Conservation (phyloP, 2,113 vertebrate genomes). For the Toxotes jaculatrix region DNA sequence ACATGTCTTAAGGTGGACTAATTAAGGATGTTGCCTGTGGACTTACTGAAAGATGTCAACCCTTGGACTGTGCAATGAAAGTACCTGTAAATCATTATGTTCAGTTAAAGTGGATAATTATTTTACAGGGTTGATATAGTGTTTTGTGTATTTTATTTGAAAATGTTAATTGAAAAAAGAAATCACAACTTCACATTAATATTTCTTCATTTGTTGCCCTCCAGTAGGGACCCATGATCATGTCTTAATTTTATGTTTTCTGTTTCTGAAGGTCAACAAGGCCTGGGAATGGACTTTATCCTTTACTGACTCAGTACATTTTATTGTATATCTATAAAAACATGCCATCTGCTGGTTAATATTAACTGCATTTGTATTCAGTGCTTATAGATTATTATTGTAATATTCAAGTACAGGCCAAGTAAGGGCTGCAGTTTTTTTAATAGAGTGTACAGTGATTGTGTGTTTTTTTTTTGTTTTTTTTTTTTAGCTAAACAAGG, state of each 20-base stretch:
- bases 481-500: conserved; percentile 30
- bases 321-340: conserved; percentile 41
- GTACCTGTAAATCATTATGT: conserved; percentile 26
- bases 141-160: conserved; percentile 16
- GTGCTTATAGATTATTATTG: conserved; percentile 38
- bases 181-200: neutral
- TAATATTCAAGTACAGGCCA: conserved; percentile 18
- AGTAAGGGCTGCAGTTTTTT: conserved; percentile 36
- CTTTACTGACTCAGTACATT: conserved; percentile 12
- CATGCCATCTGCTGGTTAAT: conserved; percentile 28
- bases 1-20: conserved; percentile 32
- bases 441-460: conserved; percentile 12
- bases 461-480: conserved; percentile 30
- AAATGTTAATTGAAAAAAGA: conserved; percentile 10
- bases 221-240: neutral
- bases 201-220: conserved; percentile 7
- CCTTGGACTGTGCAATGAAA: conserved; percentile 34
- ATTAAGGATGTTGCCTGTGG: neutral
- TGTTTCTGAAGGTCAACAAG: conserved; percentile 2
- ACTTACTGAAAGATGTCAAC: neutral
- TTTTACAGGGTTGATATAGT: neutral
- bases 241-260: conserved; percentile 36
- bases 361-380: conserved; percentile 52
- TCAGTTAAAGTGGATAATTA: neutral
- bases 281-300: neutral